Base-by-base conservation (phyloP, 2,113 vertebrate species). In the Anolis carolinensis region DNA sequence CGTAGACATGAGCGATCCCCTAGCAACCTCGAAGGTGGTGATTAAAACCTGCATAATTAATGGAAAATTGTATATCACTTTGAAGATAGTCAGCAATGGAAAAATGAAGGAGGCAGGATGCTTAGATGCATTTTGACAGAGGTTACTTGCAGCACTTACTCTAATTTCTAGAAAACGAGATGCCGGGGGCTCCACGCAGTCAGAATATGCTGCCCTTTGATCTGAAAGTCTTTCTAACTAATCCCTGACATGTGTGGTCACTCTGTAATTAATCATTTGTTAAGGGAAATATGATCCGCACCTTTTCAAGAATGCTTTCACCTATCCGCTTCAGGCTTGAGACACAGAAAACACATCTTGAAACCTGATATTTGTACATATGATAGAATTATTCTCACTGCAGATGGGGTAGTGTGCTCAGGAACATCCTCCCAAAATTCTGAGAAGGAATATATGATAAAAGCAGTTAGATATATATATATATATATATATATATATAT, bases 1-100 rank as follows among this genome's bases (percentile, higher is more conserved):
- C 18, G 8, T 63, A 80, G 70, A 81, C 30, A 65, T 50, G 55
- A 86, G 68, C 16, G 71, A 79, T 86, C 67, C 59, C 67, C n/a
- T 48, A 32, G 77, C 84, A 86, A 74, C 85, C 55, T 74, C 68
- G 73, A 34, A 80, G 25, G n/a, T 23, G 20, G 55, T 72, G 30
- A 73, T 73, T 72, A 86, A 63, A 81, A 70, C 13, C 44, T 32
- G 10, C 39, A 55, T 74, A 65, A 81, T 86, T 80, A 86, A 81
- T 50, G 79, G 59, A 8, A 62, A 72, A 5, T 7, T 74, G 68
- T 10, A 48, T 36, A 81, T 30, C 11, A 30, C 36, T 65, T 80
- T 80, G 68, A 80, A 72, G 77, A 32, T 32, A 39, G 27, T 73
- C 72, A 63, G 77, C 73, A 25, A 25, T 13, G 18, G 39, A 72